Evolutionary conservation across 2,888 invertebrate species (phyloP).

Genomic region (Aphelenchoides bicaudatus): DNA sequence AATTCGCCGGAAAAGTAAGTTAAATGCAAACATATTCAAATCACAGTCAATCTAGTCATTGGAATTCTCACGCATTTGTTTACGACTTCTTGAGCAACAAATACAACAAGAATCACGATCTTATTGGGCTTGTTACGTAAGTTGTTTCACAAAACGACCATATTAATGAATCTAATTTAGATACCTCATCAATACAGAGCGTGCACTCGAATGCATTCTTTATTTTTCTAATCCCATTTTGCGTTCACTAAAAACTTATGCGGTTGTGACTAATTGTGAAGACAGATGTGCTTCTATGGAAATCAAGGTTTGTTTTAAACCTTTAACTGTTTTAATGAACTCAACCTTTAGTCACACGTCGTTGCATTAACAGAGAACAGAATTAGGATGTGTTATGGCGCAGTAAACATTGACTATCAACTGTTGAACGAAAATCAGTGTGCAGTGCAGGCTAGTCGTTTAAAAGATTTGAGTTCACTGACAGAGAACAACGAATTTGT

Average conservation of each 20-base stretch:
- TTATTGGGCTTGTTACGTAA: no score
- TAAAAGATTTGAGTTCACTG: background rate
- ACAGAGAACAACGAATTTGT: background rate
- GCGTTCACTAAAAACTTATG: background rate
- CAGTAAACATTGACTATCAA: slow-evolving; percentile 39
- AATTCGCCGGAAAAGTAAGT: no score
- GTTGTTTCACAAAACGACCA: no score
- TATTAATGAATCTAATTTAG: no score
- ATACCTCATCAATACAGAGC: slow-evolving; percentile 19
- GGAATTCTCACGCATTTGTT: no score
- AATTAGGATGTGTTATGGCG: slow-evolving; percentile 38
- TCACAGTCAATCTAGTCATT: no score
- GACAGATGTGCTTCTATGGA: background rate
- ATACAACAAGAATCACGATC: no score
- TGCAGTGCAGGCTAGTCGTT: background rate
- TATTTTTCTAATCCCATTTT: slow-evolving; percentile 1
- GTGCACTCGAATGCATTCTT: slow-evolving; percentile 35
- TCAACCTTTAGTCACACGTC: slow-evolving; percentile 31
- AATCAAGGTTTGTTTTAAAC: background rate
- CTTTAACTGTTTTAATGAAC: background rate
- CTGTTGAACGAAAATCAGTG: slow-evolving; percentile 29
- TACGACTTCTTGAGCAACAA: no score
- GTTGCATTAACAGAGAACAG: slow-evolving; percentile 30
- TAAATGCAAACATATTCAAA: no score
- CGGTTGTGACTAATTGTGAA: background rate